Conservation (phyloP, 1,140 invertebrate genomes). For the Trypoxylus dichotomus region DNA sequence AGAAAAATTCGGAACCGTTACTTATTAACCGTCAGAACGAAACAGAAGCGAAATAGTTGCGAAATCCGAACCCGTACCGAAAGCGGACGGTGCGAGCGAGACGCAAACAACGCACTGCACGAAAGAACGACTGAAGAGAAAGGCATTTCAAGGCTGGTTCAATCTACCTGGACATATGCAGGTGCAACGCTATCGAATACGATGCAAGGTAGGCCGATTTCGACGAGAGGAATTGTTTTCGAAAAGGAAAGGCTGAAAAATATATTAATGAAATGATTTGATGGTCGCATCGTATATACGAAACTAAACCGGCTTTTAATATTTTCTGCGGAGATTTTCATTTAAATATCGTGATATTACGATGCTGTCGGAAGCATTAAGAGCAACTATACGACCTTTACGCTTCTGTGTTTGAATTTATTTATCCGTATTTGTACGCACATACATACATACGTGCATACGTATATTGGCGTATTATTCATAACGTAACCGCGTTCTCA, state of each 20-base stretch:
- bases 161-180: conserved; percentile 28
- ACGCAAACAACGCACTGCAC: neutral
- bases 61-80: conserved; percentile 9
- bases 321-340: neutral
- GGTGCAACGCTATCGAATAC: conserved; percentile 26
- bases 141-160: conserved; percentile 28
- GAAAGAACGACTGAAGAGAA: conserved; percentile 17
- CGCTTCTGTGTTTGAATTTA: neutral
- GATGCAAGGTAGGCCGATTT: conserved; percentile 22
- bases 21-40: conserved; percentile 28
- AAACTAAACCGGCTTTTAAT: neutral
- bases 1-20: conserved; percentile 31
- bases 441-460: neutral
- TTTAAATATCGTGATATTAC: neutral
- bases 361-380: neutral
- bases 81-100: neutral
- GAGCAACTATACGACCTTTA: neutral
- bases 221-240: conserved; percentile 4
- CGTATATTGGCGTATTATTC: conserved; percentile 19
- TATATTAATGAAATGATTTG: conserved; percentile 2
- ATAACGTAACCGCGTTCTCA: conserved; percentile 17
- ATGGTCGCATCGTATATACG: neutral
- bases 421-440: neutral
- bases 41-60: conserved; percentile 26
- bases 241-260: neutral